Percentiles rank a stretch among this genome's conserved stretches.
phyloP scores from a whole-genome alignment of 2,113 vertebrate genomes.

The Gadus macrocephalus region DNA sequence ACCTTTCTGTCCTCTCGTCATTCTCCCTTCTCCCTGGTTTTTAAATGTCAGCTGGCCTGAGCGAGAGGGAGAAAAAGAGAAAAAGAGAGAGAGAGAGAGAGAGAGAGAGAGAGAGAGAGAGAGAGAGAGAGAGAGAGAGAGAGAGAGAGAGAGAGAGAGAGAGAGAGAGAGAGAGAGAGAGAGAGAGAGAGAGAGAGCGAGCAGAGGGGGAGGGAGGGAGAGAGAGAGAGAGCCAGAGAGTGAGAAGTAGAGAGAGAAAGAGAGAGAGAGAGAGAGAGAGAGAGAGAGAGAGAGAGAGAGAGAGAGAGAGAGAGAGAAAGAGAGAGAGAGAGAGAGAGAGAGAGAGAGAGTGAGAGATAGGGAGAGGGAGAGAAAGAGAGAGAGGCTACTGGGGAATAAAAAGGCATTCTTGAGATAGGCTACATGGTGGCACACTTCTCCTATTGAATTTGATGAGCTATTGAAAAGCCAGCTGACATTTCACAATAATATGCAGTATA shows the following conservation, averaged over 20 bases:
- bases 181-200: constrained; percentile 3
- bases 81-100: neutral
- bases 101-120: constrained; percentile 13
- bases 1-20: constrained; percentile 49
- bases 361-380: constrained; percentile 21
- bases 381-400: constrained; percentile 46
- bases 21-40: constrained; percentile 42
- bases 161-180: no score
- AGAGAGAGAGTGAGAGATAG: constrained; percentile 14
- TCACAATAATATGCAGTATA: constrained; percentile 61
- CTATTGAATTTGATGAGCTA: constrained; percentile 61
- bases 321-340: no score
- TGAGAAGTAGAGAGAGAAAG: constrained; percentile 28
- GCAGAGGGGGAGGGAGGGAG: constrained; percentile 7
- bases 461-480: constrained; percentile 71
- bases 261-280: constrained; percentile 28
- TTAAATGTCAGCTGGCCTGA: constrained; percentile 64
- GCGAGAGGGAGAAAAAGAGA: constrained; percentile 30
- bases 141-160: no score
- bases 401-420: constrained; percentile 52
- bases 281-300: no score
- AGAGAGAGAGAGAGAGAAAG: no score
- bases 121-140: no score
- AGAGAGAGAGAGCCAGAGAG: constrained; percentile 23
- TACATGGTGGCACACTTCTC: constrained; percentile 53